Base-by-base conservation (phyloP, 2,797 vertebrate genomes). In the Ciconia nigra region DNA sequence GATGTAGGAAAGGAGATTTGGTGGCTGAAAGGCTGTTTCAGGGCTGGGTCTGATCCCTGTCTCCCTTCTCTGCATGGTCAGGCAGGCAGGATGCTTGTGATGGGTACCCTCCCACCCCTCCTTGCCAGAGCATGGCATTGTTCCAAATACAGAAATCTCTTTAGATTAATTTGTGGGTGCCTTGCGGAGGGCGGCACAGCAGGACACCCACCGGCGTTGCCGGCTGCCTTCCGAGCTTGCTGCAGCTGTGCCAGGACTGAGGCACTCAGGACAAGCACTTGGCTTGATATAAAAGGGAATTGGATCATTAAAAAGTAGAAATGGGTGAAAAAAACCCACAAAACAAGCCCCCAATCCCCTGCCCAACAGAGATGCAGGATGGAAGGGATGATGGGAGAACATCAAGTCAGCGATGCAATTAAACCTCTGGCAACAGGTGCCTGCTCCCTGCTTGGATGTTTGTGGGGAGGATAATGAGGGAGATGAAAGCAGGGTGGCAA, bases 111-210 rank as follows among this genome's bases (percentile, higher is more conserved):
- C 52, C 35, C 15, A 46, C 26, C 35, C 39, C 44, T 93, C 33
- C 70, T 63, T 6, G 2, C 76, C 5, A 10, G 8, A 47, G 33
- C 3, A 2, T 2, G 5, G 54, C 58, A 2, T 62, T 13, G 33
- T 54, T 93, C 14, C 3, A 3, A 5, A 18, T 11, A 1, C 4
- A 29, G 44, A n/a, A 49, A 20, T 37, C 41, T 85, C 77, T 93
- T 35, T 0, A 2, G 80, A 17, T 72, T 42, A 33, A 46, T 87
- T 83, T 74, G 67, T 12, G 26, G 74, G 18, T 86, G 42, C 58
- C 54, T 83, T 1, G 1, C 0, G 1, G 74, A 37, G 47, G 31
- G 21, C 0, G 1, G 67, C 10, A 8, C 0, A 2, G 70, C 69
- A 57, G 46, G 42, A 31, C 5, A 7, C 57, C 41, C 4, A 19